Percentiles rank a stretch among this genome's conserved stretches.
Evolutionary conservation across 2,113 vertebrate species (phyloP).

Genomic region (Ailurus styani): DNA sequence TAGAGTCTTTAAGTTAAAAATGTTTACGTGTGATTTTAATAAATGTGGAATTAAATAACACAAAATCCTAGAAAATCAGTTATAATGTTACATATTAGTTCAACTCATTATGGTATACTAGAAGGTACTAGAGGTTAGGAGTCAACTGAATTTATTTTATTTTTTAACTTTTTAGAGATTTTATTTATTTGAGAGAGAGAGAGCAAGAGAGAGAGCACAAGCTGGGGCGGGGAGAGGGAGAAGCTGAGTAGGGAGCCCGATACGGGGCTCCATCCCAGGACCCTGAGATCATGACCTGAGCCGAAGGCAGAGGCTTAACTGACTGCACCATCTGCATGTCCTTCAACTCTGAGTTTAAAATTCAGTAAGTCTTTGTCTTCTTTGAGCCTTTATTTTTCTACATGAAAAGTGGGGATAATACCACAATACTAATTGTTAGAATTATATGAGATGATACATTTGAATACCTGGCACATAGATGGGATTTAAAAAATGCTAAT

Average conservation of each 20-base stretch:
- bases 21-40: constrained; percentile 22
- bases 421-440: not conserved
- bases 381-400: not conserved
- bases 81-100: not conserved
- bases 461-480: not conserved
- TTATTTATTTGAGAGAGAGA: not conserved
- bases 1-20: constrained; percentile 32
- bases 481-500: not conserved
- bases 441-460: not conserved
- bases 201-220: not conserved
- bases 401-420: not conserved
- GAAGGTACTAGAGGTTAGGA: not conserved
- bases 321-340: not conserved
- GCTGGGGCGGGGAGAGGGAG: not conserved
- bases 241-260: not conserved
- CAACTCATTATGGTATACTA: not conserved
- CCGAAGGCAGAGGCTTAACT: no score
- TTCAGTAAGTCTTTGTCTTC: not conserved
- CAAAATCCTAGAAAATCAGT: constrained; percentile 8
- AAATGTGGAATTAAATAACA: constrained; percentile 32
- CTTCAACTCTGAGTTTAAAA: not conserved
- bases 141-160: not conserved
- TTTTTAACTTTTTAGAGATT: not conserved
- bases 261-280: not conserved
- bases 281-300: not conserved